Evolutionary conservation across 2,888 invertebrate genomes (phyloP).

Genomic region (Nezara viridula): DNA sequence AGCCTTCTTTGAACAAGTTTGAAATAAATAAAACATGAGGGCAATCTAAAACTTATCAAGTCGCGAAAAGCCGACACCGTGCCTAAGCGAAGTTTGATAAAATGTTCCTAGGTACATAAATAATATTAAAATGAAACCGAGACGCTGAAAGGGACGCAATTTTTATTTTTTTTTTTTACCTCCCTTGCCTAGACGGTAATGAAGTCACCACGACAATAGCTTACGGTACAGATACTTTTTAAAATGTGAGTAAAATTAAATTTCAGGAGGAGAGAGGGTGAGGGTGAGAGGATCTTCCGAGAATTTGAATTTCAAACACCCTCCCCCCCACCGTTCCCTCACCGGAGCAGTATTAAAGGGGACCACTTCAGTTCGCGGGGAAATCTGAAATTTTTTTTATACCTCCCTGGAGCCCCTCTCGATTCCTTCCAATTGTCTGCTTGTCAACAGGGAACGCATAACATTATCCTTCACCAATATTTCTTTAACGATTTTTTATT

Average conservation of each 20-base stretch:
- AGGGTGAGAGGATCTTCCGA: neutral
- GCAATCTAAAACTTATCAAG: slow-evolving; percentile 12
- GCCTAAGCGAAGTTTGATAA: neutral
- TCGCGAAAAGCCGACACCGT: neutral
- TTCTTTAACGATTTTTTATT: neutral
- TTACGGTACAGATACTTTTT: slow-evolving; percentile 24
- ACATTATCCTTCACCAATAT: neutral
- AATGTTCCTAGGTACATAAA: slow-evolving; percentile 5
- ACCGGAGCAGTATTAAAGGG: slow-evolving; percentile 21
- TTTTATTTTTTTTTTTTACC: neutral
- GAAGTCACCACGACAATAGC: slow-evolving; percentile 6
- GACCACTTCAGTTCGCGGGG: neutral
- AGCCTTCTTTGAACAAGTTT: slow-evolving; percentile 9
- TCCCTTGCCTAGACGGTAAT: neutral
- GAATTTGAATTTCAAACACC: slow-evolving; percentile 36
- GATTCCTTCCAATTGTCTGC: slow-evolving; percentile 18
- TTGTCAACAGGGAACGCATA: slow-evolving; percentile 34
- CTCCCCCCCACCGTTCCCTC: too few species aligned
- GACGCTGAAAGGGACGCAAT: neutral
- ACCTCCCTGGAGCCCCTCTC: neutral
- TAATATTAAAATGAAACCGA: slow-evolving; percentile 21
- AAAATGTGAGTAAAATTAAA: slow-evolving; percentile 33
- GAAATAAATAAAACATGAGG: slow-evolving; percentile 16
- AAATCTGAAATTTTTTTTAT: slow-evolving; percentile 21
- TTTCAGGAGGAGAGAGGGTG: neutral